Evolutionary conservation across 2,113 vertebrate genomes (phyloP), one percentile per base, ranked within the genome.

Genomic region (Hucho hucho): DNA sequence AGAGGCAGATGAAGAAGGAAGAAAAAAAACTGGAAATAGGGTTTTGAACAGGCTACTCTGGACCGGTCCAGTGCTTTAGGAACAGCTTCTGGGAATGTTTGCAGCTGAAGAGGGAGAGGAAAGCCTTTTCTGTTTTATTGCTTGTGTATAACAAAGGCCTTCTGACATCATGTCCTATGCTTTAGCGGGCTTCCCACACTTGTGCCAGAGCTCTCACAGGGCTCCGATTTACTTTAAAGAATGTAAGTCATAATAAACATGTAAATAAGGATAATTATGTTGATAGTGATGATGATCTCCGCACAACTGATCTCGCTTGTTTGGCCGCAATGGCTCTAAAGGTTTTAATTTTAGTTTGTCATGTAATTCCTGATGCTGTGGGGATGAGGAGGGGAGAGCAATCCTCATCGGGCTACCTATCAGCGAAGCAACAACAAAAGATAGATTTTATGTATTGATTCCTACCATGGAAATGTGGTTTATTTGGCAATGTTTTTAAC

Each of bases 171-270:
- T 85, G 87, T 89, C 78, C n/a, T 77, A 80, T 78, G 80, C 86
- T 86, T 88, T 82, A 75, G 80, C 65, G 80, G 86, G 87, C 88
- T 89, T 90, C 89, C 88, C 80, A 82, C 83, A 78, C 83, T 82
- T 86, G 82, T 83, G 79, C 84, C 83, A 81, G 83, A 89, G 75
- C 65, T 89, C 83, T 78, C 70, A 80, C 32, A 58, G 80, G 88
- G 85, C 89, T 89, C 68, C 53, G 86, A 88, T 89, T 26, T 84
- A 84, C 80, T 84, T 79, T 80, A 83, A 88, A 87, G 91, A 92
- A 92, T 93, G 91, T 92, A 91, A 86, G 83, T 88, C 76, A 79
- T 69, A 75, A 89, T 78, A 80, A 86, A 69, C 66, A 78, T 85
- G 88, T 89, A 90, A 86, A 91, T 87, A 80, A 87, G 69, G 73